Evolutionary conservation across 2,113 vertebrate genomes (phyloP), one percentile per base, ranked within the genome.

Genomic region (Entelurus aequoreus): DNA sequence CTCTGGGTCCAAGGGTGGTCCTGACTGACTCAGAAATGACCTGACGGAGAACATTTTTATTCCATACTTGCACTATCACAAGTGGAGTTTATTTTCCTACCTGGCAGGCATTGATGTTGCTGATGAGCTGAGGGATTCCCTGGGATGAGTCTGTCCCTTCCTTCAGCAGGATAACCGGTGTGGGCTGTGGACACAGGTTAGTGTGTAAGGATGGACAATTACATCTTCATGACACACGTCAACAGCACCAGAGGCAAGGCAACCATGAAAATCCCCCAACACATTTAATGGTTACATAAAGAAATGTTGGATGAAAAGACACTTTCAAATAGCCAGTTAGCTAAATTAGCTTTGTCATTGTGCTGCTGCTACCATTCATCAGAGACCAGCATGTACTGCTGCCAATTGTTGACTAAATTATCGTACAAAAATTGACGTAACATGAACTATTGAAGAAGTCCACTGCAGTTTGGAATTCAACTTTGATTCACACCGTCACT

Each of bases 71-170:
- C 0, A 51, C 0, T 48, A 28, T 4, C 48, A 1, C 2, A 1
- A 48, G 9, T 54, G 0, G 42, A 4, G n/a, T 1, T 12, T 0
- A 2, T 64, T 28, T 48, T 13, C 69, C 62, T 36, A 88, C 87
- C 87, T 98, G 97, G 86, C 97, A 99, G 71, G 97, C 97, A 76
- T 91, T 98, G 89, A 99, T 99, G 88, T 99, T 99, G 68, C 95
- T 98, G 74, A 98, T 77, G 1, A 98, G 94, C 89, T 98, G 97
- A 0, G 96, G 96, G 53, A 97, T 83, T 4, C 97, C 97, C 81
- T 99, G 97, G 1, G 96, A 98, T 9, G 95, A 89, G 73, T 98
- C 97, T 0, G 97, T 99, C 76, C 96, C 96, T 76, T 99, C 97
- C 84, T 99, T 98, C 78, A 98, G 87, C 83, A 99, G 89, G 84